A percentile compares a stretch with the other conserved stretches of the same genome.
Evolutionary conservation across 2,113 vertebrate genomes (phyloP).

Genomic region (Pygoscelis antarcticus): DNA sequence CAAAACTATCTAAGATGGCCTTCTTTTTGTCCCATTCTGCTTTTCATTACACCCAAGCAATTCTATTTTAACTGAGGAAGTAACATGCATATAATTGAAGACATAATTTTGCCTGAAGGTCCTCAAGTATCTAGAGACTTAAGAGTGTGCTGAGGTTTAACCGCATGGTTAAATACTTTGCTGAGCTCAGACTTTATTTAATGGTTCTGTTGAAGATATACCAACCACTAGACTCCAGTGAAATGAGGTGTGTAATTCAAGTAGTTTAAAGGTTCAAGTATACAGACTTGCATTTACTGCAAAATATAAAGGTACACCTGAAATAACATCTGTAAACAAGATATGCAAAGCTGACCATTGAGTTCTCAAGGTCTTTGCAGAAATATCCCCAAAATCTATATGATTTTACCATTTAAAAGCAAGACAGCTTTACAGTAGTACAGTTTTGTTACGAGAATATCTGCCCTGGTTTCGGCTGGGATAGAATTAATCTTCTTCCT

Average conservation of each 20-base stretch:
- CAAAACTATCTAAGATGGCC: accelerated
- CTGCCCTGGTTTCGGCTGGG: no score
- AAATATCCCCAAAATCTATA: accelerated
- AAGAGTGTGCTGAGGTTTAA: not conserved
- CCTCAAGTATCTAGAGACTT: not conserved
- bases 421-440: not conserved
- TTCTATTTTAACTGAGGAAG: not conserved
- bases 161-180: not conserved
- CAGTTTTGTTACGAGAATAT: not conserved
- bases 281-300: not conserved
- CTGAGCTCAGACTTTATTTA: not conserved
- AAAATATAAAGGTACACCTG: not conserved
- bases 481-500: no score
- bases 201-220: not conserved
- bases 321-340: not conserved
- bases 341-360: not conserved
- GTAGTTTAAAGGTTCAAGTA: not conserved
- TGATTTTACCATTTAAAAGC: not conserved
- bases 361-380: not conserved
- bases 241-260: not conserved
- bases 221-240: not conserved
- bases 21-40: not conserved
- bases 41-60: not conserved
- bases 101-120: not conserved
- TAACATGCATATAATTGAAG: not conserved